Base-by-base conservation (phyloP, 2,797 vertebrate species). In the Liparis tanakae region DNA sequence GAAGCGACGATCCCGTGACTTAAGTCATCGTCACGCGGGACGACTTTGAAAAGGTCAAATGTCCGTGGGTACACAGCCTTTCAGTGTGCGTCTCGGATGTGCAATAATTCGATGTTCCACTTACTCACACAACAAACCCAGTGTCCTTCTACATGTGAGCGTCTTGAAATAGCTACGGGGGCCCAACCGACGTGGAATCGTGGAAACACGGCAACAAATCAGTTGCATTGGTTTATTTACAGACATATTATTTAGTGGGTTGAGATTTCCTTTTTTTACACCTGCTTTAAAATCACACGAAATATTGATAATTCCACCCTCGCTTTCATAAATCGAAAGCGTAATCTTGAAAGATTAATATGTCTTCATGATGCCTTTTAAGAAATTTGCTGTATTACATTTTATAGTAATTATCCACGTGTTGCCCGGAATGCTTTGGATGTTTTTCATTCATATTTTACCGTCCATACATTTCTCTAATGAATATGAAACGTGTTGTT, bases 401-500 rank as follows among this genome's bases (percentile, higher is more conserved):
- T 64, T 51, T 14, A 7, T 55, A 46, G 57, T 79, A n/a, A 61
- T 61, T 17, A 46, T 68, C 61, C 0, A 51, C 59, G 54, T 58
- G 22, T 44, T 66, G 34, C 10, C 36, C 36, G 14, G 50, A 56
- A 70, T 54, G 39, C 53, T 59, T 41, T 48, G 67, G 17, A 37
- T 76, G 20, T 63, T 56, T 76, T 30, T 54, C 6, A 2, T 74
- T 67, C 44, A 67, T 72, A 54, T 73, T 61, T 72, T 5, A 66
- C 25, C 60, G 51, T 48, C 39, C 41, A 30, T 20, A 61, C 33
- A 67, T 48, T 33, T 15, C n/a, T 67, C 58, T 18, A 18, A 66
- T 72, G 15, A 71, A 76, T 81, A 68, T 76, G 39, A 34, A 74
- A 70, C n/a, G 65, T 39, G 18, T 53, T 48, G 4, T 48, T 57